A percentile compares a stretch with the other conserved stretches of the same genome.
phyloP scores from a whole-genome alignment of 2,113 vertebrate genomes.

The Callipepla californica region DNA sequence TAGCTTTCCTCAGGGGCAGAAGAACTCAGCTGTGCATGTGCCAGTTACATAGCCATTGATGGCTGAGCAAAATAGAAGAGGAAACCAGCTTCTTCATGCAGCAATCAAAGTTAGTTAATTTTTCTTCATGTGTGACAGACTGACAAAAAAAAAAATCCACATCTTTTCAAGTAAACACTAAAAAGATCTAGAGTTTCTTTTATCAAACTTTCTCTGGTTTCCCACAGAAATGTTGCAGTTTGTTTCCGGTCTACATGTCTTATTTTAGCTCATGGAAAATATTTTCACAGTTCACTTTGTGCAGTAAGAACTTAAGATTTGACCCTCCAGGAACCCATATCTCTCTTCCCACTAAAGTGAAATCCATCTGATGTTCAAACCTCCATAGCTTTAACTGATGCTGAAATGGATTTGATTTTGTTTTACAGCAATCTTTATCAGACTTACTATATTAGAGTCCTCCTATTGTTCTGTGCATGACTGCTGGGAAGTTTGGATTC shows the following conservation, averaged over 20 bases:
- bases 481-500: neutral
- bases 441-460: neutral
- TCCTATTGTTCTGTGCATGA: neutral
- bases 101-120: neutral
- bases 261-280: conserved; percentile 26
- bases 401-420: neutral
- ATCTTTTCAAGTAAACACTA: neutral
- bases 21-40: neutral
- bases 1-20: neutral
- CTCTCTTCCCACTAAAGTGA: neutral
- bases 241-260: neutral
- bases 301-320: neutral
- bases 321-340: neutral
- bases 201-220: neutral
- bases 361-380: neutral
- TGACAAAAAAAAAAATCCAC: neutral
- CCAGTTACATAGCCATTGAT: neutral
- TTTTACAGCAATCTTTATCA: neutral
- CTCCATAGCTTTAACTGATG: neutral
- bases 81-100: neutral
- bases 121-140: neutral
- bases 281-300: conserved; percentile 20
- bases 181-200: neutral
- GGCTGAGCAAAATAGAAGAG: accelerated
- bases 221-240: neutral